phyloP scores from a whole-genome alignment of 2,113 vertebrate species.

The Mobula hypostoma region DNA sequence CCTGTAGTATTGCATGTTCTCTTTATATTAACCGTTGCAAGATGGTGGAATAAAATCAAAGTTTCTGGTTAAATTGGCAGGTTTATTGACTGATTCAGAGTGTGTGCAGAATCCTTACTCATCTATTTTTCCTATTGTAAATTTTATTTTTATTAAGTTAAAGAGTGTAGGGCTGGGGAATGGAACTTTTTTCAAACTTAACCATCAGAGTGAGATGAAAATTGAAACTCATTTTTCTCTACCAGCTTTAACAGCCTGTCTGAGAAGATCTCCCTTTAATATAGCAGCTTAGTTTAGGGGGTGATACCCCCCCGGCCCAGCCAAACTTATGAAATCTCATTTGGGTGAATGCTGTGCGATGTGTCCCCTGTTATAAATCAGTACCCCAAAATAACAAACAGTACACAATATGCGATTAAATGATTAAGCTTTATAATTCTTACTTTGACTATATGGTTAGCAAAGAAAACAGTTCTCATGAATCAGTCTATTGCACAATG shows the following conservation, averaged over 20 bases:
- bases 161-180: neutral
- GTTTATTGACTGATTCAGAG: neutral
- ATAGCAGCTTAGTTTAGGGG: no score
- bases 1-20: conserved; percentile 8
- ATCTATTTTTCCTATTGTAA: conserved; percentile 17
- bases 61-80: conserved; percentile 8
- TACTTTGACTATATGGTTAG: no score
- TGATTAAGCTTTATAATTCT: no score
- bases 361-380: no score
- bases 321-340: no score
- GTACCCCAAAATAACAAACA: no score
- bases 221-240: neutral
- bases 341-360: no score
- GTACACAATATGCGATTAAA: no score
- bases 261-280: neutral
- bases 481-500: no score
- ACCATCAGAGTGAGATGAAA: neutral
- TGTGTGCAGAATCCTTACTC: conserved; percentile 2
- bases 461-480: no score
- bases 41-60: conserved; percentile 25
- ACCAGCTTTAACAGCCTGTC: neutral
- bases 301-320: no score
- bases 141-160: neutral
- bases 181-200: neutral
- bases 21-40: conserved; percentile 27